A percentile compares a stretch with the other conserved stretches of the same genome.
phyloP scores from a whole-genome alignment of 2,113 vertebrate species.

The Leucopsar rothschildi region DNA sequence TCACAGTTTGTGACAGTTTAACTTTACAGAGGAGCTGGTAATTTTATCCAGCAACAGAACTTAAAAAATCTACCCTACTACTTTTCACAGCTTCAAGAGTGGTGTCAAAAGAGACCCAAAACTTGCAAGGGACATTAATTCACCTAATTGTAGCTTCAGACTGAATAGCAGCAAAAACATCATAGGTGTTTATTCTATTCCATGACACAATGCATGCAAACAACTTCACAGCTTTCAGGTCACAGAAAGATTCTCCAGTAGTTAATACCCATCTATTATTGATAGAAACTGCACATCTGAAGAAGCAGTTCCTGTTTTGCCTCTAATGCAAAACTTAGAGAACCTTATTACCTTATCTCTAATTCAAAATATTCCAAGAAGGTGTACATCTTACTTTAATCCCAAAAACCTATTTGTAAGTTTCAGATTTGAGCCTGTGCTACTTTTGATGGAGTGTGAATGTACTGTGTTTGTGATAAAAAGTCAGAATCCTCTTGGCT shows the following conservation, averaged over 20 bases:
- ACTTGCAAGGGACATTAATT: background rate
- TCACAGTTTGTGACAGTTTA: background rate
- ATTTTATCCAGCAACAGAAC: background rate
- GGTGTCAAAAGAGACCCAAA: background rate
- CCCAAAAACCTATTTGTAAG: background rate
- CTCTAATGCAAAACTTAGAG: background rate
- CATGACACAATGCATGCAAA: background rate
- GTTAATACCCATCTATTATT: background rate
- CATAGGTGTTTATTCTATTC: background rate
- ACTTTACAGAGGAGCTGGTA: background rate
- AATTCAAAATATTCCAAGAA: background rate
- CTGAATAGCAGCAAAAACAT: background rate
- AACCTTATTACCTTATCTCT: background rate
- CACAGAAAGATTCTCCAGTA: background rate
- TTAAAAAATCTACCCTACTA: background rate
- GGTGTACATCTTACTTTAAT: background rate
- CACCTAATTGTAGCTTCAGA: background rate
- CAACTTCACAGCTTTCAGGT: background rate
- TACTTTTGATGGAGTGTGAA: background rate
- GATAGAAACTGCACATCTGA: background rate
- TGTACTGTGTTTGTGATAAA: background rate
- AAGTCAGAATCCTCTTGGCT: background rate
- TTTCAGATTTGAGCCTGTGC: background rate
- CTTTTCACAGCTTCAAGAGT: background rate
- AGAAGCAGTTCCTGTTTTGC: background rate